A percentile compares a stretch with the other conserved stretches of the same genome.
These are phyloP conservation scores for Carcharodon carcharias DNA, from an alignment of 2,797 vertebrate genomes.

Conservation along the genomic window DNA sequence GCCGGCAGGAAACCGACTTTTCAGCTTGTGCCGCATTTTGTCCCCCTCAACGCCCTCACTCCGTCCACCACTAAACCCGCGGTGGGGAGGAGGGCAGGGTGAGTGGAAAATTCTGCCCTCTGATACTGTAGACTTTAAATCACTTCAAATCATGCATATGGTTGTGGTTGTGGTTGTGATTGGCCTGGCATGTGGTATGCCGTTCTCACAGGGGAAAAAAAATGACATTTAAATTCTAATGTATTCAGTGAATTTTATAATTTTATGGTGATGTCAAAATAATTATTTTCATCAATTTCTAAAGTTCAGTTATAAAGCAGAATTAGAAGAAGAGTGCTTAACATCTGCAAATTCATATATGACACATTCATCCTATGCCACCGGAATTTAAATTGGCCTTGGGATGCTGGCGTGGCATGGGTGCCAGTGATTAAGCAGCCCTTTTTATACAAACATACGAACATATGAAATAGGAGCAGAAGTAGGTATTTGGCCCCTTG, in stretches of 20 bases:
- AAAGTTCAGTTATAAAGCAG: background rate
- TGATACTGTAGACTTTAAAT: background rate
- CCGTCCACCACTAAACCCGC: no score
- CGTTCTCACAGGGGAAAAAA: background rate
- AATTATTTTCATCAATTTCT: background rate
- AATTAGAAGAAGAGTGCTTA: background rate
- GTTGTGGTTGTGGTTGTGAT: no score
- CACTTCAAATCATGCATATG: background rate
- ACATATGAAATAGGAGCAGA: no score
- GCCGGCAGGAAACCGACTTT: no score
- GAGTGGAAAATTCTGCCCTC: background rate
- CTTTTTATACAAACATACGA: background rate
- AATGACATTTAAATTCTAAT: background rate
- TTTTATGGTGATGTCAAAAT: background rate
- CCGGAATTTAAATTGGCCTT: background rate
- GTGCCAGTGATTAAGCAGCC: background rate
- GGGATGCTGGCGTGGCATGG: background rate
- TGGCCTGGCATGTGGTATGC: background rate
- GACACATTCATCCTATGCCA: background rate
- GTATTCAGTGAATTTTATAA: background rate
- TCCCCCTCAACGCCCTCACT: no score
- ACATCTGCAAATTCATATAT: background rate
- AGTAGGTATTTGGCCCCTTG: no score
- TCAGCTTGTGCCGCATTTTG: no score
- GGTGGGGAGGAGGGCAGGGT: no score